Conservation (phyloP, 1,140 invertebrate species). For the Bradynema listronoti region DNA sequence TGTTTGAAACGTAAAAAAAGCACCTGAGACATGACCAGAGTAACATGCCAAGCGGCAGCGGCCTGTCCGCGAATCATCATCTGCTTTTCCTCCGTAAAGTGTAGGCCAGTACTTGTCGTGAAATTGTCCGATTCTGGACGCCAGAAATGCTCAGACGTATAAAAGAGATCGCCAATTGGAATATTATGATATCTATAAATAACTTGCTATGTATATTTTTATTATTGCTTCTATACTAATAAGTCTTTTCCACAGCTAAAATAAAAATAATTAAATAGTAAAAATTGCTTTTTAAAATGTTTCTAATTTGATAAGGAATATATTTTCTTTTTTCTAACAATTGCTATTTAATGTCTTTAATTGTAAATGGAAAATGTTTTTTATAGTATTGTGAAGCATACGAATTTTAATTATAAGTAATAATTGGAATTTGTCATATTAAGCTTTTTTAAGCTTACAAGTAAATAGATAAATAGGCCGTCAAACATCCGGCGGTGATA, state of each 20-base stretch:
- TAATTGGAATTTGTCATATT: too few species aligned
- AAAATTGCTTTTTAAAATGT: too few species aligned
- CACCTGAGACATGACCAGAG: constrained; percentile 46
- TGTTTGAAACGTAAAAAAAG: too few species aligned
- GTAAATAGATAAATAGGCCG: constrained; percentile 51
- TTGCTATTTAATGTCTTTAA: too few species aligned
- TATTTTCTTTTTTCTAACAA: too few species aligned
- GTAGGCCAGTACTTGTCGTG: constrained; percentile 25
- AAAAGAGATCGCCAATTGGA: constrained; percentile 41
- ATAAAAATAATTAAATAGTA: too few species aligned
- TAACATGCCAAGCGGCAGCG: constrained; percentile 54
- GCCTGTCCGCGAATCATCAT: constrained; percentile 49
- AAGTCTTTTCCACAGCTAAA: not conserved
- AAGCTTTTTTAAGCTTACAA: constrained; percentile 46
- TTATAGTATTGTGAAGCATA: too few species aligned
- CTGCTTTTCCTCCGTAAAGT: constrained; percentile 40
- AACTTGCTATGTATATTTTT: not conserved
- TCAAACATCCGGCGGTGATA: constrained; percentile 53
- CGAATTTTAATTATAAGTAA: too few species aligned
- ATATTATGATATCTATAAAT: constrained; percentile 52
- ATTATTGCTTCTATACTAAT: not conserved
- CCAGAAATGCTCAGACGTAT: constrained; percentile 52
- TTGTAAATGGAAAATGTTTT: too few species aligned
- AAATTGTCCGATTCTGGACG: constrained; percentile 42
- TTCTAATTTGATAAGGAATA: too few species aligned